Conservation (phyloP, 2,888 invertebrate species). For the Isotomurus palustris region DNA sequence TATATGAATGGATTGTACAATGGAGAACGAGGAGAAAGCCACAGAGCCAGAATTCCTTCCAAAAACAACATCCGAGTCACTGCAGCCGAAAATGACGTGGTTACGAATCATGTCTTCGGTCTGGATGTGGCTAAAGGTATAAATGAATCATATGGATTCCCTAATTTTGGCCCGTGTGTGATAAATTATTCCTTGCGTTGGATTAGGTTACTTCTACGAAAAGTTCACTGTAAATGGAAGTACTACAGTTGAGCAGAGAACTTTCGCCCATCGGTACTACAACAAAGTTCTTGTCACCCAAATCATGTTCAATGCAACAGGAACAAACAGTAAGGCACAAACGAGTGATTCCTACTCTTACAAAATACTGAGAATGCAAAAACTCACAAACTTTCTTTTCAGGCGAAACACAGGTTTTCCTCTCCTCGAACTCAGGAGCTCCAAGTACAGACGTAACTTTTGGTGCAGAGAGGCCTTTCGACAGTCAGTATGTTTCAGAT, state of each 20-base stretch:
- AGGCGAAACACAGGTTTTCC: too few species aligned
- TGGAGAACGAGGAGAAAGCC: conserved; percentile 43
- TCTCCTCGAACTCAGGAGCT: conserved; percentile 4
- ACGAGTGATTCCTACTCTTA: too few species aligned
- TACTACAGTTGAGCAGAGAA: conserved; percentile 32
- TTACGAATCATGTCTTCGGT: conserved; percentile 24
- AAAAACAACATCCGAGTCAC: conserved; percentile 39
- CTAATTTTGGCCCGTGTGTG: not conserved
- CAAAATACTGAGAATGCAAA: too few species aligned
- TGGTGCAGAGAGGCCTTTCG: conserved; percentile 18
- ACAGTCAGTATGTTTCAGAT: conserved; percentile 4
- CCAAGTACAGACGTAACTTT: conserved; percentile 35
- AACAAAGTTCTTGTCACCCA: conserved; percentile 40
- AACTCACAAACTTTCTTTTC: too few species aligned
- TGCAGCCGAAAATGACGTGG: not conserved
- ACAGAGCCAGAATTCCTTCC: conserved; percentile 44
- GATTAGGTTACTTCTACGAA: conserved; percentile 35
- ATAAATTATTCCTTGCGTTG: not conserved
- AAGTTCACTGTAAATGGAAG: conserved; percentile 14
- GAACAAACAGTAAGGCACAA: conserved; percentile 8
- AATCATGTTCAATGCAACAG: conserved; percentile 19
- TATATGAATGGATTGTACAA: conserved; percentile 46
- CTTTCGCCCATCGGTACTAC: conserved; percentile 43
- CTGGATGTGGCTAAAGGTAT: conserved; percentile 39
- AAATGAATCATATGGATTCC: not conserved